Base-by-base conservation (phyloP, 1,140 invertebrate genomes). In the Bombyx mandarina region DNA sequence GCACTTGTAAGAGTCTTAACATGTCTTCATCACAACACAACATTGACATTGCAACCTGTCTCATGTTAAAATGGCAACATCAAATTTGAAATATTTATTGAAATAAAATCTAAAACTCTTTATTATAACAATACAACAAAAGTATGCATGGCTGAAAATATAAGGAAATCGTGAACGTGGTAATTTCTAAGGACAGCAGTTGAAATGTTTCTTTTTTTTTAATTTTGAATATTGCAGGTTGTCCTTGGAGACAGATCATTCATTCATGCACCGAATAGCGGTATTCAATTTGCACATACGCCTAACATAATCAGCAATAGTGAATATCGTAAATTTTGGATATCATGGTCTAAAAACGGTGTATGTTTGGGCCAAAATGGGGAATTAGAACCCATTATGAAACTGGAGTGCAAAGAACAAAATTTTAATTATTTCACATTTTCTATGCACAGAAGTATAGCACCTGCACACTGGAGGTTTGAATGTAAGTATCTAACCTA, bases 311-410 rank as follows among this genome's bases (percentile, higher is more conserved):
- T 95, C 26, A 90, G 79, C 65, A 74, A 60, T 7, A 86, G 89
- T 42, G 92, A 94, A 67, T 91, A 89, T 69, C 91, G 91, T 57
- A 91, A 91, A 45, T 96, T 95, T 75, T 94, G 93, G 93, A 86
- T 95, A 18, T 89, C 91, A 60, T 94, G 93, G 92, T 75, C 87
- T 47, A 89, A 90, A 64, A 91, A 90, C 42, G 43, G 9, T n/a
- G 42, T 75, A 10, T 45, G 5, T 44, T 73, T 6, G 65, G 65
- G 1, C 55, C 57, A 45, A 49, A 43, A 58, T 50, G 52, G 57
- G 5, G 47, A 58, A 7, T 43, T 18, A n/a, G 46, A 60, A 46
- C 65, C 73, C 9, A 51, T 75, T 43, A 45, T 55, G 45, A 42
- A 54, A 12, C 42, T 42, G 10, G 6, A 26, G n/a, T 56, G 61